A percentile compares a stretch with the other conserved stretches of the same genome.
Conservation (phyloP, 1,140 invertebrate species). For the Pseudomyrmex flavicornis region DNA sequence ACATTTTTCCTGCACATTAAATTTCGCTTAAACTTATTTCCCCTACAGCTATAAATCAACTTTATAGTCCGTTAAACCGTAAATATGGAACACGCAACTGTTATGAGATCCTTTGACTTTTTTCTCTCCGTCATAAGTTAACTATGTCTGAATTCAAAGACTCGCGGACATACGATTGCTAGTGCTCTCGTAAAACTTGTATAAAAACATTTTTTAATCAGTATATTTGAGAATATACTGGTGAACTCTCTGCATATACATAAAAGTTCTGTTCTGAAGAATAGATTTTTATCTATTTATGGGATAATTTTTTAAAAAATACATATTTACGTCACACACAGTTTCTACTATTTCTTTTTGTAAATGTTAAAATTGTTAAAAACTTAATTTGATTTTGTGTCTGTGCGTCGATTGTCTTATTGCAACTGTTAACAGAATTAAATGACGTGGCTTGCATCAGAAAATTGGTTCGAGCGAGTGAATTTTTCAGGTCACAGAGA, state of each 20-base stretch:
- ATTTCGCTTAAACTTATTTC: constrained; percentile 32
- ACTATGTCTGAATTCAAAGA: constrained; percentile 10
- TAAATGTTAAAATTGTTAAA: not conserved
- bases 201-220: not conserved
- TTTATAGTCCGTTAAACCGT: constrained; percentile 38
- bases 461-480: not conserved
- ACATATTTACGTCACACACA: not conserved
- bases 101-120: constrained; percentile 16
- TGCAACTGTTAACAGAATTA: not conserved
- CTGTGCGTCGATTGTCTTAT: not conserved
- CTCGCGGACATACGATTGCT: constrained; percentile 5
- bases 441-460: not conserved
- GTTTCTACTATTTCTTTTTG: not conserved
- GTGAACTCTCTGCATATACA: not conserved
- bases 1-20: constrained; percentile 31
- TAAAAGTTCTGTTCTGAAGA: not conserved
- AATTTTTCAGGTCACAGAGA: constrained; percentile 14
- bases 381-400: not conserved
- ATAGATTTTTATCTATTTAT: not conserved
- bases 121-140: not conserved
- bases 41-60: constrained; percentile 28
- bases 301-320: not conserved
- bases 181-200: not conserved
- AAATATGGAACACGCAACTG: constrained; percentile 26
- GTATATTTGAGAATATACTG: too few species aligned